phyloP scores from a whole-genome alignment of 2,797 vertebrate species.

The Pangasius djambal region DNA sequence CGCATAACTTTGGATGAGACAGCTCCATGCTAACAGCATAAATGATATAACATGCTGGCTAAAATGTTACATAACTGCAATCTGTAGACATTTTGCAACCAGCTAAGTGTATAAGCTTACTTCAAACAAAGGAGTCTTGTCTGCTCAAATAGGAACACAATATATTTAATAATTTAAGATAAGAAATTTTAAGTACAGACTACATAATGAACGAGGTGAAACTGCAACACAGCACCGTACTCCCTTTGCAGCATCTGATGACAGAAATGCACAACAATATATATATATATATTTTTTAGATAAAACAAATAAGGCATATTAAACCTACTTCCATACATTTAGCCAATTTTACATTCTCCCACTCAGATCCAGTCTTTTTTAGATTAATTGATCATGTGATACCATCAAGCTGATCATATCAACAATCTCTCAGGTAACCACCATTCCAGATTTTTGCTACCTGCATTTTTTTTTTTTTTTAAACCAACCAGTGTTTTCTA shows the following conservation, averaged over 20 bases:
- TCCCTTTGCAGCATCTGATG: background rate
- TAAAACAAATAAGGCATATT: background rate
- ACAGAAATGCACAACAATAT: background rate
- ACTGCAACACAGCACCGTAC: background rate
- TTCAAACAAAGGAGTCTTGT: background rate
- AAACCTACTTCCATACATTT: background rate
- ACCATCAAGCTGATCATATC: background rate
- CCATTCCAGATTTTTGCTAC: background rate
- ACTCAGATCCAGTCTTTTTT: background rate
- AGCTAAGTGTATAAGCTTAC: background rate
- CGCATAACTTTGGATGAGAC: background rate
- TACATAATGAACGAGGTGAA: background rate
- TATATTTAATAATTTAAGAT: background rate
- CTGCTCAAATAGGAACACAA: background rate
- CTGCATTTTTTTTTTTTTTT: background rate
- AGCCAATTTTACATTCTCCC: background rate
- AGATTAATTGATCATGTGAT: background rate
- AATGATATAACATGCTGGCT: background rate
- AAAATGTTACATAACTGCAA: conserved; percentile 7
- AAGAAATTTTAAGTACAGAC: background rate
- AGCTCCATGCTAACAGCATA: background rate
- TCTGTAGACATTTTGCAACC: background rate
- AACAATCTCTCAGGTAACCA: background rate
- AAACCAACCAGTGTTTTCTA: background rate
- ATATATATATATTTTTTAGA: no score